phyloP scores from a whole-genome alignment of 2,888 invertebrate species.

The Melanchra persicariae region DNA sequence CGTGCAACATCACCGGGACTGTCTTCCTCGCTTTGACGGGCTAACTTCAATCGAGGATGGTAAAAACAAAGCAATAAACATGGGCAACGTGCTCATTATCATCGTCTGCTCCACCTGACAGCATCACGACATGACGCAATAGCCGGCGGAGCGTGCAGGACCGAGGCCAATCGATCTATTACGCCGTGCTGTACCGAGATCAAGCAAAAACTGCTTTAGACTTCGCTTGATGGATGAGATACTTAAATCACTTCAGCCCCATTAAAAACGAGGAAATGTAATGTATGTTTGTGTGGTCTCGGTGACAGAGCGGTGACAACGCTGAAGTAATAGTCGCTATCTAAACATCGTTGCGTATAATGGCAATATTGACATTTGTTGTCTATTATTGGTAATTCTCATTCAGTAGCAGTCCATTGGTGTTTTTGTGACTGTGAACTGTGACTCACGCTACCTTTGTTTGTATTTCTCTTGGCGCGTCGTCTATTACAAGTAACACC shows the following conservation, averaged over 20 bases:
- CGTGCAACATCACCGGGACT: constrained; percentile 15
- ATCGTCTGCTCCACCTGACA: constrained; percentile 62
- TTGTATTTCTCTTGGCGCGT: constrained; percentile 9
- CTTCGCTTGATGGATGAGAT: constrained; percentile 49
- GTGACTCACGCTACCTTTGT: constrained; percentile 39
- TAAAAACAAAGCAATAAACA: constrained; percentile 61
- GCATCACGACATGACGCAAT: constrained; percentile 69
- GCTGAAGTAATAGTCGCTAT: constrained; percentile 26
- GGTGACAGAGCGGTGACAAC: constrained; percentile 5
- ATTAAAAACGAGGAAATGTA: constrained; percentile 33
- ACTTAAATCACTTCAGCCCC: constrained; percentile 28
- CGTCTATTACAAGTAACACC: constrained; percentile 5
- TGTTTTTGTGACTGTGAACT: constrained; percentile 13
- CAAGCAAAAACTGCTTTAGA: constrained; percentile 57
- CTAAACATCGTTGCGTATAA: constrained; percentile 42
- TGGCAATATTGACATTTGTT: constrained; percentile 56
- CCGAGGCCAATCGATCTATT: constrained; percentile 72
- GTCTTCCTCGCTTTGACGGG: constrained; percentile 24
- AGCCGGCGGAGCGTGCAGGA: constrained; percentile 68
- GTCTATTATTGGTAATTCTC: constrained; percentile 37
- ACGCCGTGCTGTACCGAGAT: constrained; percentile 61
- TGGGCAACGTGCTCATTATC: constrained; percentile 62
- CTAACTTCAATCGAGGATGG: constrained; percentile 49
- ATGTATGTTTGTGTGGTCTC: constrained; percentile 32
- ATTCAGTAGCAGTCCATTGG: constrained; percentile 17